Evolutionary conservation across 2,113 vertebrate genomes (phyloP), one percentile per base, ranked within the genome.

Genomic region (Nestor notabilis): DNA sequence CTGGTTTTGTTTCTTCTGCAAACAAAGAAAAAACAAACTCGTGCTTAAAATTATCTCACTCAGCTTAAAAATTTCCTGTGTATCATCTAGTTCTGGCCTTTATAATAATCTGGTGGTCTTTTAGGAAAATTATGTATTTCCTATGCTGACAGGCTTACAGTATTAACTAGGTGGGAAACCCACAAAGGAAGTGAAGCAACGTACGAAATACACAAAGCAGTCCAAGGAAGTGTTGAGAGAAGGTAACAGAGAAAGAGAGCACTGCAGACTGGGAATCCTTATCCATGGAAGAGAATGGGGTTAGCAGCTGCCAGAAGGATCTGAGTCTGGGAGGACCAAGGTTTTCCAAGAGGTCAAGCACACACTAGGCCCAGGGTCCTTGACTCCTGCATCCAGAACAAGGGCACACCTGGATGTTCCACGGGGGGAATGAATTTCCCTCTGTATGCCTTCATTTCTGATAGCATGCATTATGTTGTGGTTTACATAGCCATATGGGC

Each of bases 361-460:
- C 3, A 33, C 29, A 41, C 23, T 4, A 12, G 35, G 17, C 9
- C 18, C 0, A 2, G 27, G 5, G 3, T 49, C 44, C 28, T 19
- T 7, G 4, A 21, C 8, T 33, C 17, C 31, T 2, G 2, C 18
- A 50, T 46, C 10, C 63, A 65, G 44, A 90, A 77, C 33, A 50
- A 68, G 17, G 35, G 33, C 33, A 66, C 19, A 49, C 5, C 10
- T 31, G 20, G 68, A 61, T 74, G 20, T 16, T 47, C 23, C 3
- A 7, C 1, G 0, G 8, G 14, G 20, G 7, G 29, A 72, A 13
- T 17, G 9, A 60, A 0, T 3, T 63, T 10, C 19, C 10, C 16
- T 5, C 29, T 17, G 6, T 24, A 4, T 17, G 16, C 16, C 37
- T 78, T 61, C 10, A 29, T 43, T 70, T 75, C 56, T 50, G 17